Percentiles rank a stretch among this genome's conserved stretches.
Conservation (phyloP, 2,797 vertebrate species). For the Sebastes kiyomatsui region DNA sequence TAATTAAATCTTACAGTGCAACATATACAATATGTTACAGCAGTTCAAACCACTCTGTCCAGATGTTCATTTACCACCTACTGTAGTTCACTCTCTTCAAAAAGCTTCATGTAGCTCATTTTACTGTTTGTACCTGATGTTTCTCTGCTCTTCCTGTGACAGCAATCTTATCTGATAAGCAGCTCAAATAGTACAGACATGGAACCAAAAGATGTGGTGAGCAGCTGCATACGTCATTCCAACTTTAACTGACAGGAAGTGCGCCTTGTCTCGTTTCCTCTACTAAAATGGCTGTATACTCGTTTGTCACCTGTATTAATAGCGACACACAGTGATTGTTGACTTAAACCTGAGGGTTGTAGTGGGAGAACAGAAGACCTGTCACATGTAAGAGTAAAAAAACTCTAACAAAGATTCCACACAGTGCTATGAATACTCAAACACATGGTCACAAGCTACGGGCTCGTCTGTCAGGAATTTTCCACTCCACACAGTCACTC, state of each 20-base stretch:
- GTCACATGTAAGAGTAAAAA: background rate
- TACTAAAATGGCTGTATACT: background rate
- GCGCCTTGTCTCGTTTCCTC: constrained; percentile 20
- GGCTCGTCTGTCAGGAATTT: constrained; percentile 56
- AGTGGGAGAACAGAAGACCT: constrained; percentile 1
- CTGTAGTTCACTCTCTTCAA: background rate
- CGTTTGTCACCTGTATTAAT: background rate
- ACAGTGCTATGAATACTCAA: constrained; percentile 54
- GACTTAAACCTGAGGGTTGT: background rate
- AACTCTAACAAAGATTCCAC: constrained; percentile 4
- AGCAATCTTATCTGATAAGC: constrained; percentile 38
- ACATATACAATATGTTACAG: background rate
- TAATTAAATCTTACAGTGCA: background rate
- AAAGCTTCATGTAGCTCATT: background rate
- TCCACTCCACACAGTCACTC: constrained; percentile 57
- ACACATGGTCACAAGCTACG: constrained; percentile 30
- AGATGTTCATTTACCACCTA: background rate
- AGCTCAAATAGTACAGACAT: constrained; percentile 31
- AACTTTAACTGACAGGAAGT: constrained; percentile 70
- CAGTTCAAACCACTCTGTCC: background rate
- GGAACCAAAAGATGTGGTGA: constrained; percentile 52
- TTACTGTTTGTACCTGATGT: constrained; percentile 7
- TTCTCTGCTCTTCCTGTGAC: constrained; percentile 48
- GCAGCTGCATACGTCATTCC: constrained; percentile 43
- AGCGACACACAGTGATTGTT: background rate